Percentiles rank a stretch among this genome's conserved stretches.
Evolutionary conservation across 2,113 vertebrate genomes (phyloP).

Genomic region (Paramormyrops kingsleyae): DNA sequence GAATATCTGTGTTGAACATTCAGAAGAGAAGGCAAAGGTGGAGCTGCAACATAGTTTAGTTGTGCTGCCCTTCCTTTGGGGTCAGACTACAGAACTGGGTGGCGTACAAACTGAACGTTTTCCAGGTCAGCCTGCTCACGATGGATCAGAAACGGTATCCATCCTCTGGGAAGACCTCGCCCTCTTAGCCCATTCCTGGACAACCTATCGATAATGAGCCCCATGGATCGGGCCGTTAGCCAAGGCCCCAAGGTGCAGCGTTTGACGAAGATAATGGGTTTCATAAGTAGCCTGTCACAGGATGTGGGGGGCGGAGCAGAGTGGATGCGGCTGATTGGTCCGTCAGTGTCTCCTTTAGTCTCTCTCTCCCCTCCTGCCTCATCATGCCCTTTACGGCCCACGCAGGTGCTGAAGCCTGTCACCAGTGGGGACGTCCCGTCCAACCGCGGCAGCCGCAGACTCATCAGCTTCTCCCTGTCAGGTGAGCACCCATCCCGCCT

Average conservation of each 20-base stretch:
- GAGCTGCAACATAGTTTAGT: background rate
- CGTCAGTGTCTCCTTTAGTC: background rate
- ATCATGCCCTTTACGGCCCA: conserved; percentile 33
- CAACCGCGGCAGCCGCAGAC: conserved; percentile 76
- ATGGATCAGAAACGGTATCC: background rate
- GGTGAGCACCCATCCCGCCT: conserved; percentile 54
- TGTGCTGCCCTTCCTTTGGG: background rate
- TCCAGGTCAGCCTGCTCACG: background rate
- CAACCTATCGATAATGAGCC: conserved; percentile 36
- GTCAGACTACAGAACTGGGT: background rate
- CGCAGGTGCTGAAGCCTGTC: conserved; percentile 81
- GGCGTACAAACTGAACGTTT: background rate
- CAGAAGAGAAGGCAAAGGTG: background rate
- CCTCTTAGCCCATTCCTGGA: conserved; percentile 24
- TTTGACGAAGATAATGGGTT: conserved; percentile 21
- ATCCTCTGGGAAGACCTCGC: conserved; percentile 22
- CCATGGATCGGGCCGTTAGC: conserved; percentile 32
- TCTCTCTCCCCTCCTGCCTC: background rate
- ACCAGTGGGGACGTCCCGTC: conserved; percentile 74
- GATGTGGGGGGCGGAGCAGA: background rate
- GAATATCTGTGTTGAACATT: background rate
- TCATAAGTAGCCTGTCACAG: conserved; percentile 22
- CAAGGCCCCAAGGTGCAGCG: background rate
- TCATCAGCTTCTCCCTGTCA: conserved; percentile 92
- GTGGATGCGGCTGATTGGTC: conserved; percentile 5